Base-by-base conservation (phyloP, 2,797 vertebrate species). In the Coregonus sp. region DNA sequence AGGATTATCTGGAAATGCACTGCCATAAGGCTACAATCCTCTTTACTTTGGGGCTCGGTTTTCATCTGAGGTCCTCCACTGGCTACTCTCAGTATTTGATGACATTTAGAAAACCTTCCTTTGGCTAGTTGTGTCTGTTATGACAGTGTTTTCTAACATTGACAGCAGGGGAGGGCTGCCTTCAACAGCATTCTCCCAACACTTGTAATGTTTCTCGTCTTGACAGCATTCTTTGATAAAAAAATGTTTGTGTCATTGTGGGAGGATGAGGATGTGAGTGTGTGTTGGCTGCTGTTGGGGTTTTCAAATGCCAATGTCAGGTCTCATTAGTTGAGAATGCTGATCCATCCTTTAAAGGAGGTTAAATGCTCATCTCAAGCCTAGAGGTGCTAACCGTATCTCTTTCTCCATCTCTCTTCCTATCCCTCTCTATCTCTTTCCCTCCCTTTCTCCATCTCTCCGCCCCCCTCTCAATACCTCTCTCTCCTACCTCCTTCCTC, bases 1-100 rank as follows among this genome's bases (percentile, higher is more conserved):
- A 87, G 92, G 91, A 92, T 92, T 88, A 93, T 92, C 92, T 90
- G 82, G 82, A 91, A 92, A 92, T 91, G 90, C 86, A 74, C 72
- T 16, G 56, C 35, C 35, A 63, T 54, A 86, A 78, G 51, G 79
- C 84, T 81, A 78, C 85, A 92, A 92, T 92, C 92, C 91, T 90
- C 90, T 92, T 92, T 92, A 80, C 89, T 72, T 74, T 2, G 51
- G 74, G 78, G 78, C 86, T 87, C 74, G 82, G 86, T 63, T 81
- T 88, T 85, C 80, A 88, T 87, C 86, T 75, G 2, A 50, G 75
- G 66, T 83, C 85, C 82, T 78, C 75, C 71, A 78, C 81, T 82
- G 81, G 76, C 66, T 72, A 59, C 75, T 76, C 67, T 76, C 15
- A 29, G 40, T 40, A 29, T 59, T 40, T 50, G 18, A 63, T 74